Conservation (phyloP, 2,113 vertebrate genomes). For the Carassius carassius region DNA sequence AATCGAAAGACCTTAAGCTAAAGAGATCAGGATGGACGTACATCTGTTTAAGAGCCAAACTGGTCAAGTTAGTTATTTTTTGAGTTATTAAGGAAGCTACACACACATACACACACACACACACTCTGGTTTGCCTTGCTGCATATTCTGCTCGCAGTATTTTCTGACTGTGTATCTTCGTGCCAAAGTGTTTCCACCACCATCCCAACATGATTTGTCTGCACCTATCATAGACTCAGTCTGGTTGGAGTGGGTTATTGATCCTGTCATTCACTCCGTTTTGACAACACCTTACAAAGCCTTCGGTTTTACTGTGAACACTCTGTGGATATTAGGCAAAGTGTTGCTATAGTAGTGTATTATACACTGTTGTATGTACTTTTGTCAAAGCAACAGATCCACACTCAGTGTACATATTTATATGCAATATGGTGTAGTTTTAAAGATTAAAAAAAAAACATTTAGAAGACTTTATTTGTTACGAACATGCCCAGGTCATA, state of each 20-base stretch:
- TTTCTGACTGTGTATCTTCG: slow-evolving; percentile 37
- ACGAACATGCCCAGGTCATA: not conserved
- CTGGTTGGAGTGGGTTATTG: slow-evolving; percentile 16
- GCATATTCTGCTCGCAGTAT: slow-evolving; percentile 43
- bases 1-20: not conserved
- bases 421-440: not conserved
- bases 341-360: slow-evolving; percentile 17
- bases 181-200: slow-evolving; percentile 52
- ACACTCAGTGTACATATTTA: not conserved
- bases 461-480: not conserved
- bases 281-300: slow-evolving; percentile 14
- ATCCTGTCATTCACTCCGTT: not conserved
- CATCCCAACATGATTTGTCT: slow-evolving; percentile 14
- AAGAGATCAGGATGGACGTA: not conserved
- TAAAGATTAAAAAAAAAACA: not conserved
- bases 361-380: slow-evolving; percentile 10
- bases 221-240: not conserved
- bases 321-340: not conserved
- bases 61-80: not conserved
- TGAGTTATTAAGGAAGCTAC: not conserved
- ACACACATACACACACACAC: not conserved
- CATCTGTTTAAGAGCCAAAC: slow-evolving; percentile 19
- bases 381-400: not conserved
- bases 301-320: slow-evolving; percentile 37
- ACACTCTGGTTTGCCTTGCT: slow-evolving; percentile 28